Conservation (phyloP, 2,113 vertebrate genomes). For the Origma solitaria region DNA sequence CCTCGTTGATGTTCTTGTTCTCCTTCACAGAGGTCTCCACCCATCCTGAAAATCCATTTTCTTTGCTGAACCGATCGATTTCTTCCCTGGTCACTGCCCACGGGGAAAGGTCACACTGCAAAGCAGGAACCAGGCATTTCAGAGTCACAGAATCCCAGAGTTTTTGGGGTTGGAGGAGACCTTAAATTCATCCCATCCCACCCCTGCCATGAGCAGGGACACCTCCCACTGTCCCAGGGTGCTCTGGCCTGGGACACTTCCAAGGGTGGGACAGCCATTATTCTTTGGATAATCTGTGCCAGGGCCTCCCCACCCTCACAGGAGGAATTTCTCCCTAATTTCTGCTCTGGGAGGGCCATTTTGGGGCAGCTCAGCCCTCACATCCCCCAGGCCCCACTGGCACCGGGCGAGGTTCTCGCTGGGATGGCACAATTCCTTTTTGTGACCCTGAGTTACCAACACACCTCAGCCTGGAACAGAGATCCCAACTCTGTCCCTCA, state of each 20-base stretch:
- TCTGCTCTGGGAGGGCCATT: neutral
- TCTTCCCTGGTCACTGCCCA: conserved; percentile 80
- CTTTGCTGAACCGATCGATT: conserved; percentile 82
- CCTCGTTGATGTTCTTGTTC: conserved; percentile 83
- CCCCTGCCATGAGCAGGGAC: neutral
- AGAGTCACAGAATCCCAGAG: neutral
- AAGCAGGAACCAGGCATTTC: neutral
- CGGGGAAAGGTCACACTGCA: conserved; percentile 80
- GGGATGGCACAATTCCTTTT: neutral
- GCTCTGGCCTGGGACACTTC: neutral
- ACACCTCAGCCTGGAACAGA: neutral
- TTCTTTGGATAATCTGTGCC: neutral
- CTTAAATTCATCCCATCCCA: neutral
- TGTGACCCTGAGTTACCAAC: neutral
- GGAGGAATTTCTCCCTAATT: neutral
- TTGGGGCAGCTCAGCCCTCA: neutral
- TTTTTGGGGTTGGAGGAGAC: rapidly evolving
- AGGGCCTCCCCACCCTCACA: neutral
- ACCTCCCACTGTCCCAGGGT: neutral
- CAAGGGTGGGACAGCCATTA: neutral
- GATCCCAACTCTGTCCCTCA: neutral
- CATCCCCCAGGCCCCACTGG: neutral
- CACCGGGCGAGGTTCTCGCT: neutral
- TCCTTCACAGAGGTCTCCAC: conserved; percentile 89
- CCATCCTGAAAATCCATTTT: conserved; percentile 83